Evolutionary conservation across 2,797 vertebrate species (phyloP).

Genomic region (Arnoldichthys spilopterus): DNA sequence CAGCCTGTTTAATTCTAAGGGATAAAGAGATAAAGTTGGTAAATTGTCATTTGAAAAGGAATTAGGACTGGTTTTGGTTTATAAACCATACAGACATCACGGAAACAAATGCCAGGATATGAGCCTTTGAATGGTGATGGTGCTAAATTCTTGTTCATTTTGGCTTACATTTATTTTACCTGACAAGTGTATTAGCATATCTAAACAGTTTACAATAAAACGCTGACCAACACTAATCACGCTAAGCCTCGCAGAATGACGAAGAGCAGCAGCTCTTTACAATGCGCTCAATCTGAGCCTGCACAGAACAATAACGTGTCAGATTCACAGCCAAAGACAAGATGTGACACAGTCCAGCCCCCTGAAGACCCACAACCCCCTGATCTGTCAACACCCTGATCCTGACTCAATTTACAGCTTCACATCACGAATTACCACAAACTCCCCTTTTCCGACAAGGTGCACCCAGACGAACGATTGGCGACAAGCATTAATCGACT

Average conservation of each 20-base stretch:
- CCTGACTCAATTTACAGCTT: slow-evolving; percentile 22
- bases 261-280: not conserved
- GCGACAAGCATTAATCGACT: slow-evolving; percentile 37
- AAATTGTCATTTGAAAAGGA: too few species aligned
- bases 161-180: not conserved
- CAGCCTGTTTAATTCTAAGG: too few species aligned
- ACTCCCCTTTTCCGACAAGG: slow-evolving; percentile 20
- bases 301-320: slow-evolving; percentile 40
- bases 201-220: not conserved
- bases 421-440: slow-evolving; percentile 2
- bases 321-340: slow-evolving; percentile 24
- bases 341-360: slow-evolving; percentile 33
- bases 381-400: slow-evolving; percentile 23
- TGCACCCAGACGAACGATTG: slow-evolving; percentile 42
- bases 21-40: too few species aligned
- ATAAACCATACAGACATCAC: too few species aligned
- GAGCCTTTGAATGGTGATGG: too few species aligned
- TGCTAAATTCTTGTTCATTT: not conserved
- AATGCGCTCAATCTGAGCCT: slow-evolving; percentile 5
- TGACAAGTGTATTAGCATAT: not conserved
- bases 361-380: slow-evolving; percentile 1
- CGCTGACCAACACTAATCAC: not conserved
- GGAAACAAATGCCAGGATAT: too few species aligned
- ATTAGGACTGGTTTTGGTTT: too few species aligned
- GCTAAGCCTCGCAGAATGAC: slow-evolving; percentile 17